These are phyloP conservation scores for Nansenia antarctica DNA, from an alignment of 2,113 vertebrate genomes.

Conservation along the genomic window DNA sequence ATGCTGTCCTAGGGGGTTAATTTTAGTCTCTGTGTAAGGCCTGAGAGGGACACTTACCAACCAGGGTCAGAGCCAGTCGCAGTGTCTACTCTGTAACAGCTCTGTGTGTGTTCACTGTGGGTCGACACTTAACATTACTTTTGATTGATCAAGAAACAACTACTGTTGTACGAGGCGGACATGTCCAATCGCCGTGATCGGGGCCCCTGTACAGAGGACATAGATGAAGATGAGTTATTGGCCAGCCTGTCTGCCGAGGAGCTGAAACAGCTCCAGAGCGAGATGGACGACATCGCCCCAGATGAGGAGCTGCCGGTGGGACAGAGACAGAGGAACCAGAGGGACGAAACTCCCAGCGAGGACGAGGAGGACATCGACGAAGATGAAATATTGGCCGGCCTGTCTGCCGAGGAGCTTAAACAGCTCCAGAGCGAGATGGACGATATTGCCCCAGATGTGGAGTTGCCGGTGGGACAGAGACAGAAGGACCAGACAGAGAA, in stretches of 20 bases:
- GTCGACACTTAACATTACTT: background rate
- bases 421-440: slow-evolving; percentile 95
- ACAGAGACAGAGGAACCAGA: slow-evolving; percentile 94
- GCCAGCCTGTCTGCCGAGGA: slow-evolving; percentile 92
- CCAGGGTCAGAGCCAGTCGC: slow-evolving; percentile 39
- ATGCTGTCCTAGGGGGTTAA: slow-evolving; percentile 81
- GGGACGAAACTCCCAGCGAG: slow-evolving; percentile 82
- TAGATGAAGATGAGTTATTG: slow-evolving; percentile 81
- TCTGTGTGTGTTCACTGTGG: background rate
- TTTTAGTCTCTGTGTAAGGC: slow-evolving; percentile 80
- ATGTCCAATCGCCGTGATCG: slow-evolving; percentile 65
- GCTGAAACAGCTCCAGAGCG: slow-evolving; percentile 87
- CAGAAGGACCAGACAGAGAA: slow-evolving; percentile 94
- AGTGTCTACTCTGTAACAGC: slow-evolving; percentile 33
- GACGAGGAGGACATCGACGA: slow-evolving; percentile 84
- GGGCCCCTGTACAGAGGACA: slow-evolving; percentile 40
- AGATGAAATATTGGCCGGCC: slow-evolving; percentile 90
- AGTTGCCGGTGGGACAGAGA: slow-evolving; percentile 89
- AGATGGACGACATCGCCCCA: slow-evolving; percentile 94
- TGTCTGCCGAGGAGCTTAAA: slow-evolving; percentile 91
- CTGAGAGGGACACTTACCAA: slow-evolving; percentile 37
- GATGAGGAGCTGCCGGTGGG: slow-evolving; percentile 88
- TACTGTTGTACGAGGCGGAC: background rate
- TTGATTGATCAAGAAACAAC: background rate
- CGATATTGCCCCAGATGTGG: slow-evolving; percentile 89